Conservation (phyloP, 2,797 vertebrate genomes). For the Lepidocolaptes lacrymiger region DNA sequence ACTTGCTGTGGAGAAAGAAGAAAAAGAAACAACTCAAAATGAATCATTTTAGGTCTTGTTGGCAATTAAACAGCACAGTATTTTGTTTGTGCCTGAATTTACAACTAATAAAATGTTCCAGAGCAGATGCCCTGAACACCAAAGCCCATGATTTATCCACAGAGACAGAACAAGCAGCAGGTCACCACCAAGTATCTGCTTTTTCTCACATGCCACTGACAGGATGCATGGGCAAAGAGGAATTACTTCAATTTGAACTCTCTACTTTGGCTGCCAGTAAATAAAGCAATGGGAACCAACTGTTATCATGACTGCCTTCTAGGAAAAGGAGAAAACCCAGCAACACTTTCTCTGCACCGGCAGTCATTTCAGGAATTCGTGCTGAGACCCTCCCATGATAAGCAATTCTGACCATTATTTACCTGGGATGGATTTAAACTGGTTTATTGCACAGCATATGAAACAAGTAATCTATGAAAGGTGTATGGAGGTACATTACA, state of each 20-base stretch:
- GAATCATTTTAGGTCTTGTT: slow-evolving; percentile 30
- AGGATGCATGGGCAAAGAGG: neutral
- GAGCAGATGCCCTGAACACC: neutral
- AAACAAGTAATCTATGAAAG: neutral
- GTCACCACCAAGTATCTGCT: slow-evolving; percentile 1
- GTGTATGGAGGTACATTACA: neutral
- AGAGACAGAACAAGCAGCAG: neutral
- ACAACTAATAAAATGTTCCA: slow-evolving; percentile 50
- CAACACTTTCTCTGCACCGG: neutral
- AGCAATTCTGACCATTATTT: neutral
- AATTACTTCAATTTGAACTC: slow-evolving; percentile 12
- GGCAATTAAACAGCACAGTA: slow-evolving; percentile 20
- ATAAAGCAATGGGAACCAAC: slow-evolving; percentile 15
- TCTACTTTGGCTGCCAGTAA: neutral
- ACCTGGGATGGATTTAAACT: neutral
- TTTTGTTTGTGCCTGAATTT: slow-evolving; percentile 22
- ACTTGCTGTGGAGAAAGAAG: slow-evolving; percentile 73
- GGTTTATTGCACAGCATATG: neutral
- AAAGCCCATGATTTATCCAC: neutral
- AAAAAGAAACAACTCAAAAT: slow-evolving; percentile 11
- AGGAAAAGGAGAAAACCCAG: neutral
- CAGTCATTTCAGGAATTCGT: slow-evolving; percentile 10
- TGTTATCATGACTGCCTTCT: neutral
- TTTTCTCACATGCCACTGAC: slow-evolving; percentile 17
- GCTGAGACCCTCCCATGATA: neutral